Evolutionary conservation across 2,888 invertebrate species (phyloP).

Genomic region (Silvanus unidentatus): DNA sequence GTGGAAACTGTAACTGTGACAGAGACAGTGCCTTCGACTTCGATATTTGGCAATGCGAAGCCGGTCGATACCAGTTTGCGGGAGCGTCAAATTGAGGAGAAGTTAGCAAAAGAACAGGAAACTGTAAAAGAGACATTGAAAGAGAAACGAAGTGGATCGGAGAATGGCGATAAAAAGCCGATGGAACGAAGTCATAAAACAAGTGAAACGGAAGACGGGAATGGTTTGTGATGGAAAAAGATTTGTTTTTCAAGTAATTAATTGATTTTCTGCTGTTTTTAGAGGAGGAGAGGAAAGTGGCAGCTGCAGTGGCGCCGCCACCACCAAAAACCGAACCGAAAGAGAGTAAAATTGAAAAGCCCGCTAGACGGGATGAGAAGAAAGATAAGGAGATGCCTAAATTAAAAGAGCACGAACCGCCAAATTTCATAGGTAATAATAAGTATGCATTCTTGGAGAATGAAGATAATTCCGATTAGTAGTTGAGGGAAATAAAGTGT

Average conservation of each 20-base stretch:
- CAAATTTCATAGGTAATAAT: constrained; percentile 71
- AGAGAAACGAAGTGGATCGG: constrained; percentile 5
- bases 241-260: too few relatives aligned
- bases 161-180: constrained; percentile 12
- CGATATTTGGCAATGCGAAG: constrained; percentile 90
- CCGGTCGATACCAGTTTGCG: constrained; percentile 90
- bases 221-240: too few relatives aligned
- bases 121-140: constrained; percentile 9
- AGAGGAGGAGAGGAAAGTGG: constrained; percentile 4
- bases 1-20: constrained; percentile 47
- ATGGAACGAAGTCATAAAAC: not conserved
- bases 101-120: constrained; percentile 58
- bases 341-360: not conserved
- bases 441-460: constrained; percentile 69
- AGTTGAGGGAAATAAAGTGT: not conserved
- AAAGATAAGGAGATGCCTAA: constrained; percentile 60
- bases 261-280: too few relatives aligned
- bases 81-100: constrained; percentile 87
- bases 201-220: too few relatives aligned
- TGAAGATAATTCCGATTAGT: constrained; percentile 45
- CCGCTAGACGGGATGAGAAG: constrained; percentile 25
- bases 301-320: not conserved
- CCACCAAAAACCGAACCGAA: constrained; percentile 5
- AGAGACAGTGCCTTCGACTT: constrained; percentile 55
- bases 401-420: constrained; percentile 65